phyloP scores from a whole-genome alignment of 2,113 vertebrate genomes.

The Miniopterus natalensis region DNA sequence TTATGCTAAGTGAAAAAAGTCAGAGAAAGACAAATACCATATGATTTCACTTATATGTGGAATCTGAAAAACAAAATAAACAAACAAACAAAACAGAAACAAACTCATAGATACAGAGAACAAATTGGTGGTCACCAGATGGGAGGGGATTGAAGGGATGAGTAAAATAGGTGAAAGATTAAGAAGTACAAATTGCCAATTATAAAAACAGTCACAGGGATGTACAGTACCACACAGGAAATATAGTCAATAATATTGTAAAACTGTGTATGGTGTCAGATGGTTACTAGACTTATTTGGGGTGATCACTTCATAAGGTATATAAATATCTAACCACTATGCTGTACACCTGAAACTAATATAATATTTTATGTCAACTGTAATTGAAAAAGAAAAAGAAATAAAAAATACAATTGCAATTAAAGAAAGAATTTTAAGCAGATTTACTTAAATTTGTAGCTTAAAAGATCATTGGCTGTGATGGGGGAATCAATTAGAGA shows the following conservation, averaged over 20 bases:
- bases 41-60: background rate
- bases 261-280: background rate
- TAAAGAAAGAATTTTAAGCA: background rate
- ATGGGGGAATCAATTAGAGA: background rate
- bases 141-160: background rate
- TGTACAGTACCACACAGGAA: background rate
- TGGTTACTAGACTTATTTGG: background rate
- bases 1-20: background rate
- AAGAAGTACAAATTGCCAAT: background rate
- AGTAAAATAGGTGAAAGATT: background rate
- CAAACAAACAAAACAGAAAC: background rate
- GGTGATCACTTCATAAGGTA: background rate
- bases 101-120: background rate
- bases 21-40: background rate
- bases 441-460: background rate
- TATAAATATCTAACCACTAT: background rate
- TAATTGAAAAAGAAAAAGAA: background rate
- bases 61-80: background rate
- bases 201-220: background rate
- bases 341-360: background rate
- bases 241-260: background rate
- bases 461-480: background rate
- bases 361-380: background rate
- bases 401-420: background rate
- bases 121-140: background rate